A percentile compares a stretch with the other conserved stretches of the same genome.
These are phyloP conservation scores for Serrognathus titanus DNA, from an alignment of 2,888 invertebrate genomes.

Conservation along the genomic window DNA sequence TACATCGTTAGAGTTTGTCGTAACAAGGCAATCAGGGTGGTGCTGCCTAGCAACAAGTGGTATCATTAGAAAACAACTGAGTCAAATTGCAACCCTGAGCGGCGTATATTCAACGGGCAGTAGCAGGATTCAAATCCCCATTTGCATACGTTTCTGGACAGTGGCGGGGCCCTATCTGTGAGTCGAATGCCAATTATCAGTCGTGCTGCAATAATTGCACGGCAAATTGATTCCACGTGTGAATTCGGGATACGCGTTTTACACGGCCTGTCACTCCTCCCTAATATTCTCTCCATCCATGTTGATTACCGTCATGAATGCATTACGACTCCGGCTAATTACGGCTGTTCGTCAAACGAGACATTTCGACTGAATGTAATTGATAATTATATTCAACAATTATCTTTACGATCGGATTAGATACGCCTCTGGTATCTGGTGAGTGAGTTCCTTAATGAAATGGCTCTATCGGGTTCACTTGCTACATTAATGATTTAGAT, in stretches of 20 bases:
- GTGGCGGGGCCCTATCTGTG: conserved; percentile 22
- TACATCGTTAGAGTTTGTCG: conserved; percentile 3
- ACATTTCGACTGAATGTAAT: conserved; percentile 10
- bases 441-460: too few relatives aligned
- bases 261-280: conserved; percentile 20
- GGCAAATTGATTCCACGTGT: conserved; percentile 27
- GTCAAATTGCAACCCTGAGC: conserved; percentile 29
- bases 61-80: conserved; percentile 36
- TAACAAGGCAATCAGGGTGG: conserved; percentile 20
- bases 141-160: conserved; percentile 30
- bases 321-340: conserved; percentile 24
- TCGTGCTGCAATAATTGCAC: conserved; percentile 7
- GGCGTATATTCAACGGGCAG: background rate
- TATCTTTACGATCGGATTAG: background rate
- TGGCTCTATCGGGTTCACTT: too few relatives aligned
- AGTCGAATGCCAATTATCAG: conserved; percentile 15
- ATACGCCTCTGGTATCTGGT: background rate
- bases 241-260: conserved; percentile 22
- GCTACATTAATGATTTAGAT: too few relatives aligned
- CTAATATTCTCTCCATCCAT: conserved; percentile 16
- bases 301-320: conserved; percentile 27
- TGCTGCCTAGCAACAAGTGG: conserved; percentile 34
- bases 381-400: conserved; percentile 1
- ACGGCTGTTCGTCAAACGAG: conserved; percentile 22
- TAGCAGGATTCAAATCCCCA: conserved; percentile 14